These are phyloP conservation scores for Schizopygopsis pylzovi DNA, from an alignment of 2,797 vertebrate genomes.

Conservation along the genomic window DNA sequence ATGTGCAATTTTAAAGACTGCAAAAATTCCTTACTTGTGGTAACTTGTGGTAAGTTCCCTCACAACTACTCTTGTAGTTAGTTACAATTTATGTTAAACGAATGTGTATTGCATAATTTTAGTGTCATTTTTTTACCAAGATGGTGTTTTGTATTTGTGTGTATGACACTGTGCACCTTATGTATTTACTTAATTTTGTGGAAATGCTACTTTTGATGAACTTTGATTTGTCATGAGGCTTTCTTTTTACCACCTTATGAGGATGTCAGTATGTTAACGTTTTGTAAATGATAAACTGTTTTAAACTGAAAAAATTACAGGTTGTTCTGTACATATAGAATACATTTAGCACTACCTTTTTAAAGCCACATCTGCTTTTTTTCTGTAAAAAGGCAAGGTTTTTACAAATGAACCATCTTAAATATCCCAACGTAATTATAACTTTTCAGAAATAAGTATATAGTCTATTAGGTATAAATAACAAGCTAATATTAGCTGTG, in stretches of 20 bases:
- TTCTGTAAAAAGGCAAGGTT: not conserved
- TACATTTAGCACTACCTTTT: too few species aligned
- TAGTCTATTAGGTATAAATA: not conserved
- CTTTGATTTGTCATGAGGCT: too few species aligned
- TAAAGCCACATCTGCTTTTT: not conserved
- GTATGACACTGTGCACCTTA: not conserved
- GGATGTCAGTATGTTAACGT: not conserved
- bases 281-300: not conserved
- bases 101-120: not conserved
- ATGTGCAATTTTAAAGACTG: not conserved
- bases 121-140: not conserved
- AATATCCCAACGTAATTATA: too few species aligned
- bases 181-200: not conserved
- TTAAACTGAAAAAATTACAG: not conserved
- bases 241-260: not conserved
- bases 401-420: not conserved
- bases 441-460: not conserved
- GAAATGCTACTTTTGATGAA: not conserved
- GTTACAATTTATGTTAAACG: not conserved
- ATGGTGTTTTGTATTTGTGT: too few species aligned
- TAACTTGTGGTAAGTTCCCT: not conserved
- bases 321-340: too few species aligned
- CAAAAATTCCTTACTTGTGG: too few species aligned
- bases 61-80: too few species aligned
- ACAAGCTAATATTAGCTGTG: not conserved